Conservation (phyloP, 2,888 invertebrate species). For the Philhelius pedissequus region DNA sequence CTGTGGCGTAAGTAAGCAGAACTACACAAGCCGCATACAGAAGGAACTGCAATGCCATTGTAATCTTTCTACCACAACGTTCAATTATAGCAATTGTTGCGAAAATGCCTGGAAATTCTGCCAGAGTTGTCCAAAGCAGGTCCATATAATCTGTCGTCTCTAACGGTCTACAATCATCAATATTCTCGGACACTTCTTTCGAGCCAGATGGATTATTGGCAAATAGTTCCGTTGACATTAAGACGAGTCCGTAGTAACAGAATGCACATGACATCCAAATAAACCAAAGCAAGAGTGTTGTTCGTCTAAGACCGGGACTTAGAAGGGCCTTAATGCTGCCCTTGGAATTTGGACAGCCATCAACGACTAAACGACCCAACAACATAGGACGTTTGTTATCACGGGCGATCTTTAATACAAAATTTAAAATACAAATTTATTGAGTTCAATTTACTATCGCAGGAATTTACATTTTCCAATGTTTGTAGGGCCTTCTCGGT, state of each 20-base stretch:
- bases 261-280: conserved; percentile 98
- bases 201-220: conserved; percentile 70
- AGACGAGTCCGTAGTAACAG: conserved; percentile 95
- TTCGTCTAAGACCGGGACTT: conserved; percentile 88
- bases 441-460: neutral
- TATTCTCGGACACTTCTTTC: conserved; percentile 69
- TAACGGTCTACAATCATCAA: conserved; percentile 85
- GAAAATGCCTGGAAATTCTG: conserved; percentile 96
- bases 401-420: conserved; percentile 83
- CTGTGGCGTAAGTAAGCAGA: conserved; percentile 86
- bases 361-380: conserved; percentile 89
- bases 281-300: conserved; percentile 93
- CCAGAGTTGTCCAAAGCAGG: conserved; percentile 94
- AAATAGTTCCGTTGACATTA: conserved; percentile 96
- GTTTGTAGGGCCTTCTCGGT: conserved; percentile 92
- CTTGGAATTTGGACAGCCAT: conserved; percentile 82
- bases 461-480: conserved; percentile 83
- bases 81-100: conserved; percentile 94
- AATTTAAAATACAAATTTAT: neutral
- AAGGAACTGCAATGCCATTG: conserved; percentile 95
- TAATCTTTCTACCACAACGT: conserved; percentile 92
- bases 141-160: conserved; percentile 94
- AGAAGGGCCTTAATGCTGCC: conserved; percentile 86
- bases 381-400: conserved; percentile 95
- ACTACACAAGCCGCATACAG: conserved; percentile 89